Conservation (phyloP, 2,113 vertebrate species). For the Dryoscopus gambensis region DNA sequence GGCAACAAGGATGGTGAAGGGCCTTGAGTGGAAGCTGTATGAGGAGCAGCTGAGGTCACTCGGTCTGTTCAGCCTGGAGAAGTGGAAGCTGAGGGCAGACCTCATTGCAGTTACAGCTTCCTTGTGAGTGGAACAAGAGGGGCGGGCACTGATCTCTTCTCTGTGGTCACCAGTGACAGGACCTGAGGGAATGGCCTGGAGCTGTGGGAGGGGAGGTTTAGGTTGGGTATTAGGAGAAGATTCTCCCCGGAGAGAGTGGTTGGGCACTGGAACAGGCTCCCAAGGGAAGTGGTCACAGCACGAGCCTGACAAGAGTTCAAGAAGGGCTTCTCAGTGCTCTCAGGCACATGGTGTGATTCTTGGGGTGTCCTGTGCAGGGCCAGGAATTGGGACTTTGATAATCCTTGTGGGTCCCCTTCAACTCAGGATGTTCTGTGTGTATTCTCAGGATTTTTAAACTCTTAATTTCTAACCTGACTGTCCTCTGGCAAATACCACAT, state of each 20-base stretch:
- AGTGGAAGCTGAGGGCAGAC: background rate
- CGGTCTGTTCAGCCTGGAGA: background rate
- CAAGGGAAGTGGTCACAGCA: background rate
- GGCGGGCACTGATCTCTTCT: background rate
- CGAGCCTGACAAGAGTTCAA: too few relatives aligned
- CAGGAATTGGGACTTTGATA: background rate
- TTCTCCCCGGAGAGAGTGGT: fast-evolving
- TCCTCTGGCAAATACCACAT: background rate
- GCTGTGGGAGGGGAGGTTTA: fast-evolving
- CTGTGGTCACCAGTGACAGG: background rate
- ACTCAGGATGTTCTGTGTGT: background rate
- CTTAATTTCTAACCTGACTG: background rate
- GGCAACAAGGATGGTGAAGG: fast-evolving
- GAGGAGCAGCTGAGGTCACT: background rate
- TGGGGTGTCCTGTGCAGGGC: too few relatives aligned
- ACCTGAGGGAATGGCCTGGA: background rate
- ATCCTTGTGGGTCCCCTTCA: background rate
- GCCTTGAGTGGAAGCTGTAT: fast-evolving
- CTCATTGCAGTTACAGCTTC: background rate
- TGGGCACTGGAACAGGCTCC: background rate
- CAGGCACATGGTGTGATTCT: background rate
- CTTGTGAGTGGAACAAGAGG: fast-evolving
- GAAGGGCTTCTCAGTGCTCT: background rate
- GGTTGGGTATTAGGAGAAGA: background rate
- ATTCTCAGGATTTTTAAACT: background rate